These are phyloP conservation scores for Abscondita cerata DNA, from an alignment of 2,888 invertebrate genomes.

Conservation along the genomic window DNA sequence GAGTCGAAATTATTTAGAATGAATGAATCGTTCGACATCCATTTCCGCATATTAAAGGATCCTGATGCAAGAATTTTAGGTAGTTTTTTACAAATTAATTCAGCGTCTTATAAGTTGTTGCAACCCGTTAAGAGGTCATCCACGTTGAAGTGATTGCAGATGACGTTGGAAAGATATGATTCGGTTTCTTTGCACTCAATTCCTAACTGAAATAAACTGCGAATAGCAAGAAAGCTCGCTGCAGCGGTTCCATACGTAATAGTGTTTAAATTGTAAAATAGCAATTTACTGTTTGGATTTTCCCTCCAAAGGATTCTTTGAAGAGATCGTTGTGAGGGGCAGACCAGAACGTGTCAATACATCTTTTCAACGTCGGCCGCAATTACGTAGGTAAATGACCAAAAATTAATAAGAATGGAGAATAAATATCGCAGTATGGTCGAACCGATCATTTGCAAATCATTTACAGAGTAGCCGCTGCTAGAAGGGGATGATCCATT, in stretches of 20 bases:
- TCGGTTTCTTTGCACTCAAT: conserved; percentile 31
- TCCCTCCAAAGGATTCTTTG: too few species aligned
- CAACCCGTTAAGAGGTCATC: conserved; percentile 39
- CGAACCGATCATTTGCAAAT: too few species aligned
- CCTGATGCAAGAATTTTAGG: too few species aligned
- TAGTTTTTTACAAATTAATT: too few species aligned
- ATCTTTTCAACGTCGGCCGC: too few species aligned
- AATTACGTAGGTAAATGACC: too few species aligned
- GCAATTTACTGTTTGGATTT: not conserved
- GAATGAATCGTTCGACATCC: conserved; percentile 34
- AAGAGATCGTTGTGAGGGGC: too few species aligned
- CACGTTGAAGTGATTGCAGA: too few species aligned
- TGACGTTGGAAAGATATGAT: conserved; percentile 25
- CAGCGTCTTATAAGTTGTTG: too few species aligned
- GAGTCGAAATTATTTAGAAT: conserved; percentile 6
- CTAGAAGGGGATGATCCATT: not conserved
- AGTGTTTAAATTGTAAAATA: not conserved
- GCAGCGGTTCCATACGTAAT: conserved; percentile 50
- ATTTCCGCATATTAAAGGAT: conserved; percentile 44
- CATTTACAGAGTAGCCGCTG: too few species aligned
- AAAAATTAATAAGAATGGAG: too few species aligned
- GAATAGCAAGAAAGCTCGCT: conserved; percentile 42
- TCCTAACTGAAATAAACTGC: conserved; percentile 43
- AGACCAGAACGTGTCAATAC: too few species aligned
- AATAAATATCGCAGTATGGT: conserved; percentile 49